Evolutionary conservation across 2,797 vertebrate genomes (phyloP), one percentile per base, ranked within the genome.

Genomic region (Myioborus melanocephalus): DNA sequence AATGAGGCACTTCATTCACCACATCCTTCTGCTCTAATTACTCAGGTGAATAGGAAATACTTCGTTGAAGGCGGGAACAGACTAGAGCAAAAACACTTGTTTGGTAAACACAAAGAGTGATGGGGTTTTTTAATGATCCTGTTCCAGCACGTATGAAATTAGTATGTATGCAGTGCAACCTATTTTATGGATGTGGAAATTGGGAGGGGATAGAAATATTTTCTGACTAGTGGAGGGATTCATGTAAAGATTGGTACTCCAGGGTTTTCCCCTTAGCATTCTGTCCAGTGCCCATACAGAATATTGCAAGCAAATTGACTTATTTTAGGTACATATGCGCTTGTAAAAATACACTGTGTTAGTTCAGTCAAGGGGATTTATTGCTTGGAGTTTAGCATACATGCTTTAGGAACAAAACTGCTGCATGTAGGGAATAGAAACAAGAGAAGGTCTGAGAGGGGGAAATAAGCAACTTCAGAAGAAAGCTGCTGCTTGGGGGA

Each of bases 21-120:
- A 90, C 97, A 98, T 98, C 98, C 98, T 99, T 99, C 99, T 99
- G 99, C 99, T 99, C 99, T 99, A 99, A 98, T 99, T 99, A 98
- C 98, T 98, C 95, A 98, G 98, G 98, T 99, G 99, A 99, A 99
- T 99, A 98, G 98, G 96, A 98, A 98, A 98, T 95, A 90, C 94
- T 98, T 97, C 90, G 81, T 95, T 93, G 95, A 87, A 97, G 98
- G 98, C 96, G 95, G 95, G 98, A 98, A 98, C 96, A 93, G 94
- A 88, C 90, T 97, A 95, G 96, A 96, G 97, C 92, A 94, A 97
- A 98, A 98, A 97, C 97, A 98, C 93, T 98, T 98, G 97, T 98
- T 98, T 98, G 97, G 97, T 98, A 98, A 98, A 98, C 96, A 97
- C 96, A 97, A 97, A 97, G 96, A 84, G 83, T 93, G 78, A 64